Conservation (phyloP, 2,888 invertebrate genomes). For the Lapara coniferarum region DNA sequence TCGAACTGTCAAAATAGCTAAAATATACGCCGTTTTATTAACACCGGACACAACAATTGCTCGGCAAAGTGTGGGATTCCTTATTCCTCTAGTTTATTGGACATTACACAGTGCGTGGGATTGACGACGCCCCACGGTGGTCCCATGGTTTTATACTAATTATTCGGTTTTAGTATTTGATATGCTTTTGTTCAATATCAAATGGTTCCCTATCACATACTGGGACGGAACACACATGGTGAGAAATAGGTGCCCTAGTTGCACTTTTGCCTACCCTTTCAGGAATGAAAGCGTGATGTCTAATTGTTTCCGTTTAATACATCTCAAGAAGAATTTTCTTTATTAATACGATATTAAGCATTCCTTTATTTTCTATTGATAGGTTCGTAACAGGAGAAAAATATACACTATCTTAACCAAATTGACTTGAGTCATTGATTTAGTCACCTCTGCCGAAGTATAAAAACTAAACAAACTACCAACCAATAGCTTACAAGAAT, state of each 20-base stretch:
- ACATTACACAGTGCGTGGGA: constrained; percentile 67
- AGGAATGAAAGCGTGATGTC: too few relatives aligned
- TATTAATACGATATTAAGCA: too few relatives aligned
- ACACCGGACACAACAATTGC: constrained; percentile 77
- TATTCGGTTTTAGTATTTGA: constrained; percentile 37
- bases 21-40: constrained; percentile 82
- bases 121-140: constrained; percentile 60
- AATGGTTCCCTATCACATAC: too few relatives aligned
- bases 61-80: constrained; percentile 78
- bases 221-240: too few relatives aligned
- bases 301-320: too few relatives aligned
- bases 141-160: constrained; percentile 59
- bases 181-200: not conserved
- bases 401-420: too few relatives aligned
- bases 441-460: not conserved
- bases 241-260: too few relatives aligned
- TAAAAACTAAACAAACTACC: not conserved
- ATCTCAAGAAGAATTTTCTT: not conserved
- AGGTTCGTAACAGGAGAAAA: too few relatives aligned
- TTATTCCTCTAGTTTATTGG: constrained; percentile 75
- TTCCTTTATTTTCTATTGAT: too few relatives aligned
- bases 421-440: too few relatives aligned
- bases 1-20: constrained; percentile 81
- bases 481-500: not conserved
- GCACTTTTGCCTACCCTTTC: too few relatives aligned